Base-by-base conservation (phyloP, 1,140 invertebrate genomes). In the Cydia amplana region DNA sequence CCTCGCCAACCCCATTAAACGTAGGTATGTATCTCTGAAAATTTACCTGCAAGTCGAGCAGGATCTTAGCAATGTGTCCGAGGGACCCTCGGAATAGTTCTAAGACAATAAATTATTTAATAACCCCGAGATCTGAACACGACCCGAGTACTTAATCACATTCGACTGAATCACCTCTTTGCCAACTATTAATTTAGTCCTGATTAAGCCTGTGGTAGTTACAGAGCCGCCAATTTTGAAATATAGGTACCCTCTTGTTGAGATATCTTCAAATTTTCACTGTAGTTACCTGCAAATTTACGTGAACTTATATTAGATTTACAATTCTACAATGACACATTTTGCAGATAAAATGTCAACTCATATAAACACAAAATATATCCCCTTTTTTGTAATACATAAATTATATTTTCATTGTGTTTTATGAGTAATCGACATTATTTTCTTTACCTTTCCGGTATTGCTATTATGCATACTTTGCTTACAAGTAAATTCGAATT, bases 41-140 rank as follows among this genome's bases (percentile, higher is more conserved):
- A 60, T n/a, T 23, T 23, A 60, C 55, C 51, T 74, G 43, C 63
- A 74, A 67, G 49, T 76, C 46, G 46, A 74, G 74, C 84, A 82
- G 75, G 89, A 89, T 90, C 90, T 91, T 90, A 85, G 82, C 79
- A 77, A 82, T 84, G 82, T 83, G 83, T 86, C 89, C 77, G 84
- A 86, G 43, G 18, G 40, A 85, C 87, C 84, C 87, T 82, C 82
- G 83, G 83, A 88, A 91, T 88, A 88, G 87, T 89, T 87, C 78
- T 80, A 84, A 89, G 81, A 90, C 90, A 91, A 91, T 91, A 90
- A 91, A 91, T 91, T 90, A 90, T 91, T 88, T 91, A 90, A 90
- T 90, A 91, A 90, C 88, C 87, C 88, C 83, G 80, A 79, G 78
- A 80, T 80, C 77, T 80, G 78, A 74, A 81, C 84, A 79, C 85